Conservation (phyloP, 2,797 vertebrate species). For the Chlorospingus flavigularis region DNA sequence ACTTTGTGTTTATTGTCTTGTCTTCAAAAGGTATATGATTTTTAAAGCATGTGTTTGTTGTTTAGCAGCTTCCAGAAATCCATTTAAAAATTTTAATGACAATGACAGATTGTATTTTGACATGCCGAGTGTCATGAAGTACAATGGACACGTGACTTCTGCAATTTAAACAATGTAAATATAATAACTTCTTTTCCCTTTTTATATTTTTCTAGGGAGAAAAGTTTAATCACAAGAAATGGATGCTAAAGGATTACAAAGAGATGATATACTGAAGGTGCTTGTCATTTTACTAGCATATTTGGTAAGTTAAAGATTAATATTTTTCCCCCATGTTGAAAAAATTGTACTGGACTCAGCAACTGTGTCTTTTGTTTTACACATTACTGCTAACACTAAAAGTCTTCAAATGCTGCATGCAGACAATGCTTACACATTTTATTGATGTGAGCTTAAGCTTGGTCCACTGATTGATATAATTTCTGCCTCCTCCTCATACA, state of each 20-base stretch:
- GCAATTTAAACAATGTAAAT: neutral
- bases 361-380: neutral
- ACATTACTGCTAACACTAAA: neutral
- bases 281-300: constrained; percentile 55
- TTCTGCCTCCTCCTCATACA: neutral
- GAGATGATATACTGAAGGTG: constrained; percentile 46
- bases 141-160: neutral
- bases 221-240: constrained; percentile 39
- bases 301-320: constrained; percentile 69
- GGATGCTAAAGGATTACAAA: constrained; percentile 40
- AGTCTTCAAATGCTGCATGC: neutral
- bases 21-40: neutral
- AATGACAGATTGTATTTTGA: neutral
- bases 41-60: neutral
- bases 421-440: neutral
- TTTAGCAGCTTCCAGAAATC: neutral
- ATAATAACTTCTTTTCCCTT: neutral
- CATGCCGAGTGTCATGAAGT: neutral
- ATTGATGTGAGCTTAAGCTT: neutral
- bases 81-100: neutral
- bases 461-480: neutral
- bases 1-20: neutral
- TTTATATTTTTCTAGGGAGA: neutral
- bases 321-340: neutral
- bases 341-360: neutral